phyloP scores from a whole-genome alignment of 2,113 vertebrate genomes.

The Gasterosteus nipponicus region DNA sequence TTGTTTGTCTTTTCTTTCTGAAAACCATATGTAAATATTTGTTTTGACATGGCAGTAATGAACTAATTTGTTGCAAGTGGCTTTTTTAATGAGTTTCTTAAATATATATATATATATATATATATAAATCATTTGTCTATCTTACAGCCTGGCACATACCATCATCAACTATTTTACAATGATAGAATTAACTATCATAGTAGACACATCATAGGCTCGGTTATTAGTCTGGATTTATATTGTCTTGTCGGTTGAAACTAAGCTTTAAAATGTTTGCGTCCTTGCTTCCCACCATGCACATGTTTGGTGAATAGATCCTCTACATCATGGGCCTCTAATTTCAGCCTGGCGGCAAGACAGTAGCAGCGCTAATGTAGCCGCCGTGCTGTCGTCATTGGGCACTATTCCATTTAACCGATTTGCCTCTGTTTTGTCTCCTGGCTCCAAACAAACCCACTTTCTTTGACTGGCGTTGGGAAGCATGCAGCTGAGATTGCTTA shows the following conservation, averaged over 20 bases:
- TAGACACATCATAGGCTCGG: conserved; percentile 24
- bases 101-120: neutral
- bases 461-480: conserved; percentile 17
- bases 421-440: conserved; percentile 24
- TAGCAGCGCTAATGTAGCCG: neutral
- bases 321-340: conserved; percentile 53
- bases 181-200: conserved; percentile 49
- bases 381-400: conserved; percentile 18
- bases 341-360: conserved; percentile 39
- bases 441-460: conserved; percentile 23
- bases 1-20: conserved; percentile 22
- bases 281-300: conserved; percentile 25
- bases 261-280: conserved; percentile 70
- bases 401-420: conserved; percentile 21
- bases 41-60: conserved; percentile 58
- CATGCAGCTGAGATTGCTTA: conserved; percentile 23
- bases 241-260: conserved; percentile 55
- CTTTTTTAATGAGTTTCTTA: conserved; percentile 34
- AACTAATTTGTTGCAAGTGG: conserved; percentile 59
- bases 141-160: conserved; percentile 47
- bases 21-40: conserved; percentile 68
- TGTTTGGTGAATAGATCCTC: conserved; percentile 16
- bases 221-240: conserved; percentile 28
- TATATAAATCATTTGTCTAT: conserved; percentile 38
- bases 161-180: conserved; percentile 47